Conservation (phyloP, 2,888 invertebrate genomes). For the Fragum sueziense region DNA sequence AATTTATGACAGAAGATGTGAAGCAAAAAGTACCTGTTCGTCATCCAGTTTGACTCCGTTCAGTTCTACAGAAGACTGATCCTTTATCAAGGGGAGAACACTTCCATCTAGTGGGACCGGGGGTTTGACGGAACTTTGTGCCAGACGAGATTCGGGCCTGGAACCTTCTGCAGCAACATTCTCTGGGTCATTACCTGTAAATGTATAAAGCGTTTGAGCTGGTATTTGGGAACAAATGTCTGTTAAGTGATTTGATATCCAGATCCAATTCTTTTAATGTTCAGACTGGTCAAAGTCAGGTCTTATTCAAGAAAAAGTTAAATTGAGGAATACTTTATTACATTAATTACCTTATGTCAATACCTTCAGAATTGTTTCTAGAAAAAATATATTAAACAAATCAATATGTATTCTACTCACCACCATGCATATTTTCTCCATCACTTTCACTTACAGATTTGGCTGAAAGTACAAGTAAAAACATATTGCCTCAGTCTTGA, state of each 20-base stretch:
- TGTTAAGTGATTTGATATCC: too few species aligned
- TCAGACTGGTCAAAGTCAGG: too few species aligned
- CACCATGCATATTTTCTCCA: constrained; percentile 67
- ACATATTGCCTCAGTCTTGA: too few species aligned
- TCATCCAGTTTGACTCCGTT: constrained; percentile 66
- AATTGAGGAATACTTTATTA: too few species aligned
- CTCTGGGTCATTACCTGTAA: constrained; percentile 71
- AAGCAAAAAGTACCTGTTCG: too few species aligned
- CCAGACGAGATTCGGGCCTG: constrained; percentile 39
- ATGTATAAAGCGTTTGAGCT: not conserved
- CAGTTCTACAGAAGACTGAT: constrained; percentile 64
- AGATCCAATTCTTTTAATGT: too few species aligned
- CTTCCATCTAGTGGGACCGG: constrained; percentile 61
- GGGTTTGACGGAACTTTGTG: constrained; percentile 46
- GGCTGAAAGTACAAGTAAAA: not conserved
- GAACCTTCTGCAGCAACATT: constrained; percentile 56
- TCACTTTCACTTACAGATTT: constrained; percentile 60
- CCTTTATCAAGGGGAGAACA: constrained; percentile 60
- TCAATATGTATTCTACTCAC: constrained; percentile 28
- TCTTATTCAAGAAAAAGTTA: too few species aligned
- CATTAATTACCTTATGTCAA: too few species aligned
- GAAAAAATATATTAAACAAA: too few species aligned
- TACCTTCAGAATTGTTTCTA: too few species aligned
- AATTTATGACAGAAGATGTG: too few species aligned
- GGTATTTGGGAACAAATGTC: too few species aligned